Evolutionary conservation across 2,113 vertebrate genomes (phyloP), one percentile per base, ranked within the genome.

Genomic region (Cyanistes caeruleus): DNA sequence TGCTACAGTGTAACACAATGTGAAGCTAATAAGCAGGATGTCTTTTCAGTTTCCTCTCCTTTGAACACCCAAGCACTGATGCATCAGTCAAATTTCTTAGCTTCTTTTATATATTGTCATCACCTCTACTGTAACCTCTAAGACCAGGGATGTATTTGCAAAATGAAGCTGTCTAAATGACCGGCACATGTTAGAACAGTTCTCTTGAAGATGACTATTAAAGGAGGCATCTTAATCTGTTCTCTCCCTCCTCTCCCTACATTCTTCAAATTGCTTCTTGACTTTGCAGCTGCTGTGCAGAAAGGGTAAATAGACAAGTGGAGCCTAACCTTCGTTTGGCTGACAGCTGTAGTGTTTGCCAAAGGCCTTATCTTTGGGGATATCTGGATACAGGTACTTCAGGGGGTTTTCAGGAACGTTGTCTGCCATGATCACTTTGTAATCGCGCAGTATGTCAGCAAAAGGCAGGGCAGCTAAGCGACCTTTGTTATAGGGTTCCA

Each of bases 281-380:
- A 85, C 70, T 76, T 58, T 48, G 63, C 58, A 79, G 62, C 82
- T 82, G 70, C 75, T 74, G 56, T 72, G 37, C 74, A 69, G 72
- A 15, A 93, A 84, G 56, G 12, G 13, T 44, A 73, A 44, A 56
- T 1, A 90, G 31, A 64, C 70, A 81, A 87, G 67, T 4, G 53
- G 70, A 92, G 68, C 31, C 98, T 89, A 79, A 97, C 99, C 99
- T 99, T 99, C 99, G 14, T 97, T 98, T 12, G 98, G 98, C 97
- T 99, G 99, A 81, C 98, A 99, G 98, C 99, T 99, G 98, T 99
- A 99, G 97, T 99, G 99, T 92, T 99, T 99, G 70, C 99, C 97
- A 31, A 99, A 99, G 25, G 99, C 99, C 81, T 99, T 99, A 17
- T 99, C 99, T 98, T 99, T 99, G 90, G 99, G 99, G 68, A 99